These are phyloP conservation scores for Mylabris sibirica DNA, from an alignment of 2,888 invertebrate genomes.

Conservation along the genomic window DNA sequence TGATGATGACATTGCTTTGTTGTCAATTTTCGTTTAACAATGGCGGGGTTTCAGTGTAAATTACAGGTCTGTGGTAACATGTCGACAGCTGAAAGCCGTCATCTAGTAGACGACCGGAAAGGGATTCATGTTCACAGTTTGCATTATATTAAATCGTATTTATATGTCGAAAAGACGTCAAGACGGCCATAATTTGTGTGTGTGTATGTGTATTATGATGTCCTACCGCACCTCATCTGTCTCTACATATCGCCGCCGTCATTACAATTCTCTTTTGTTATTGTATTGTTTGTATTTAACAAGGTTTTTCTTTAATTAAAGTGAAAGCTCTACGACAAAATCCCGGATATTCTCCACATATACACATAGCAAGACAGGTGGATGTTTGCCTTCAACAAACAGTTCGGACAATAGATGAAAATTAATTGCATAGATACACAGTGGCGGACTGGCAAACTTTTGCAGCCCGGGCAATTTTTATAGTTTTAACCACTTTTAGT, in stretches of 20 bases:
- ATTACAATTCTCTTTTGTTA: conserved; percentile 10
- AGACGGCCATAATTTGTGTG: conserved; percentile 46
- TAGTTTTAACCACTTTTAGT: no score
- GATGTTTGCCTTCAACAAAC: conserved; percentile 7
- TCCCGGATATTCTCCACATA: neutral
- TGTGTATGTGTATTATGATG: conserved; percentile 21
- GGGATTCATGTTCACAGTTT: conserved; percentile 54
- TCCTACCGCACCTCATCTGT: conserved; percentile 29
- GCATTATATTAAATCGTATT: conserved; percentile 51
- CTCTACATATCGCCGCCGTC: conserved; percentile 22
- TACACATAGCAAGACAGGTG: neutral
- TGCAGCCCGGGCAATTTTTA: no score
- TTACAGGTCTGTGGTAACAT: conserved; percentile 44
- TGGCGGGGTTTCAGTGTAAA: conserved; percentile 40
- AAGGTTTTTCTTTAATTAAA: conserved; percentile 28
- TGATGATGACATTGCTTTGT: conserved; percentile 30
- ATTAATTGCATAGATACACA: neutral
- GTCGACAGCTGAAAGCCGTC: conserved; percentile 50
- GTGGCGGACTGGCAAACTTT: no score
- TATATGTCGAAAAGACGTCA: conserved; percentile 51
- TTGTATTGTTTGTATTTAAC: neutral
- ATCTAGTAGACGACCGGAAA: conserved; percentile 49
- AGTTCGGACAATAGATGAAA: neutral
- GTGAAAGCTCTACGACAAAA: conserved; percentile 28
- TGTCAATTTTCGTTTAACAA: conserved; percentile 33